These are phyloP conservation scores for Mesocricetus auratus DNA, from an alignment of 2,113 vertebrate genomes.

Conservation along the genomic window DNA sequence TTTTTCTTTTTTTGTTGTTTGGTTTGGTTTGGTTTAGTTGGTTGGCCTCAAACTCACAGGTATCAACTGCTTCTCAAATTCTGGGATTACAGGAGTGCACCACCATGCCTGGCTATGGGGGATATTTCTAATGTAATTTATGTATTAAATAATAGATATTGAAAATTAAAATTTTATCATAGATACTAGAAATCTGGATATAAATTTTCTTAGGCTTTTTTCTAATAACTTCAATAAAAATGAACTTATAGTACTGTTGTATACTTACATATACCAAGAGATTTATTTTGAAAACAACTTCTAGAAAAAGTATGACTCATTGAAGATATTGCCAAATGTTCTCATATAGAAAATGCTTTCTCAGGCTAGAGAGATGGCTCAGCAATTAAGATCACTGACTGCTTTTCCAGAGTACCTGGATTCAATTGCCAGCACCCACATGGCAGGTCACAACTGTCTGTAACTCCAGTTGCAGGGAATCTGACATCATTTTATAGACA, in stretches of 20 bases:
- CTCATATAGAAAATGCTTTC: slow-evolving; percentile 8
- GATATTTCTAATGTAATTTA: slow-evolving; percentile 5
- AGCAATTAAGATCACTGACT: background rate
- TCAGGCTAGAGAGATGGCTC: background rate
- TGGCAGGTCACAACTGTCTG: background rate
- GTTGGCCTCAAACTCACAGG: background rate
- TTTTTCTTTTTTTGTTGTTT: background rate
- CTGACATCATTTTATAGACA: too few species aligned
- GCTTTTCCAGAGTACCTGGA: background rate
- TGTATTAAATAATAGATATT: background rate
- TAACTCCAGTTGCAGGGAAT: background rate
- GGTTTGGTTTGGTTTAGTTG: too few species aligned
- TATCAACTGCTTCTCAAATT: background rate
- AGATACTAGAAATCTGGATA: slow-evolving; percentile 25
- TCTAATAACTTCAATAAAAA: background rate
- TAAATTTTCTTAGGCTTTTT: background rate
- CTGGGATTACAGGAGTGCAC: background rate
- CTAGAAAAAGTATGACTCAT: slow-evolving; percentile 15
- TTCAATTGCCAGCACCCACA: background rate
- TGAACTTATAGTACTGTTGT: background rate
- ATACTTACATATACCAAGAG: slow-evolving; percentile 27
- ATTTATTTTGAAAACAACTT: slow-evolving; percentile 17
- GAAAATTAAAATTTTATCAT: background rate
- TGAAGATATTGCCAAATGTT: background rate
- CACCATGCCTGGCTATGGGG: background rate